Evolutionary conservation across 2,113 vertebrate genomes (phyloP).

Genomic region (Chionis minor): DNA sequence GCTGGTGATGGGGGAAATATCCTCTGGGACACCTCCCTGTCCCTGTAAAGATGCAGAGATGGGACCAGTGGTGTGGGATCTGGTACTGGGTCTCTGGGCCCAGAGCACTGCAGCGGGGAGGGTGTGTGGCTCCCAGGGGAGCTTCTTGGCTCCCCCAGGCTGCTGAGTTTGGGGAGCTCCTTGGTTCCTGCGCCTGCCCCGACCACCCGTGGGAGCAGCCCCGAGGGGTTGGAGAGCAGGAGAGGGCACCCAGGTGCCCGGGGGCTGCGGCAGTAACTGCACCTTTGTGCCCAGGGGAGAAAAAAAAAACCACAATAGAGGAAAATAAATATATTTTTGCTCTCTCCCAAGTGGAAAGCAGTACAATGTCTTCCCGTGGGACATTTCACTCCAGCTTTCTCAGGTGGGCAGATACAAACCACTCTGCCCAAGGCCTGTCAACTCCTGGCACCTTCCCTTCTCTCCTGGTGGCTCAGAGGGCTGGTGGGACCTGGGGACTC

Average conservation of each 20-base stretch:
- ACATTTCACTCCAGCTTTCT: background rate
- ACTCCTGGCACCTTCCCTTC: accelerated
- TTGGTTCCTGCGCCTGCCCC: background rate
- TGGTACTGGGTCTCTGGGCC: background rate
- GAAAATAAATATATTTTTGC: background rate
- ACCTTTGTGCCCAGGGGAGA: background rate
- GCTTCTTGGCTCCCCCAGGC: background rate
- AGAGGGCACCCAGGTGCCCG: background rate
- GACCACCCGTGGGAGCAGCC: background rate
- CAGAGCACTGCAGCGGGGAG: background rate
- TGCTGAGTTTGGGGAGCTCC: background rate
- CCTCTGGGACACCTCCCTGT: background rate
- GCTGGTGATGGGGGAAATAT: background rate
- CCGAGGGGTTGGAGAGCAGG: accelerated
- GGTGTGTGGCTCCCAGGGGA: background rate
- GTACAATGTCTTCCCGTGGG: background rate
- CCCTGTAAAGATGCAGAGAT: background rate
- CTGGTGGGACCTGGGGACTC: background rate
- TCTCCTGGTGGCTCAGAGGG: background rate
- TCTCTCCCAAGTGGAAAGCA: background rate
- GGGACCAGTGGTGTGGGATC: background rate
- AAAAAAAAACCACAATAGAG: background rate
- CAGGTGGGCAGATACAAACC: background rate
- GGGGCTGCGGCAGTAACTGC: background rate
- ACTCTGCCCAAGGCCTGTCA: background rate